Evolutionary conservation across 2,888 invertebrate genomes (phyloP).

Genomic region (Drosophila peninsularis): DNA sequence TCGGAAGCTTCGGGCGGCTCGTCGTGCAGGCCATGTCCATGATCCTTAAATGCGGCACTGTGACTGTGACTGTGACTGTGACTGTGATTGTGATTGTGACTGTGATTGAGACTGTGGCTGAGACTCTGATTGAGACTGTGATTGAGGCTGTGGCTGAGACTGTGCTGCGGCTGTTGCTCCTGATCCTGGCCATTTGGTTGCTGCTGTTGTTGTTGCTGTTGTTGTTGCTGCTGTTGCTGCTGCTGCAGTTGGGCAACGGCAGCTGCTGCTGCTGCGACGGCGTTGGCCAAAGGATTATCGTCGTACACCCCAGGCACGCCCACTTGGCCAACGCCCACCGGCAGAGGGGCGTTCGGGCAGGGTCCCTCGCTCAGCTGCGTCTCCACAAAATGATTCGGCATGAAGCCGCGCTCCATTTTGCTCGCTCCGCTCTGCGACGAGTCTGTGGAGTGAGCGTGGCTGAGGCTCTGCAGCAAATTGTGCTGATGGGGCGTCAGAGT

Average conservation of each 20-base stretch:
- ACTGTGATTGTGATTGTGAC: slow-evolving; percentile 33
- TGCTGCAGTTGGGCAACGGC: slow-evolving; percentile 52
- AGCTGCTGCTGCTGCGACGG: slow-evolving; percentile 65
- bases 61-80: slow-evolving; percentile 42
- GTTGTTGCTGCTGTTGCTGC: slow-evolving; percentile 57
- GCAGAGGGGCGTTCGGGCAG: slow-evolving; percentile 24
- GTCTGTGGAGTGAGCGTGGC: slow-evolving; percentile 78
- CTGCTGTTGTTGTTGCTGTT: slow-evolving; percentile 41
- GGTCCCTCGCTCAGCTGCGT: slow-evolving; percentile 80
- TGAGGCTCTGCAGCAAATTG: slow-evolving; percentile 73
- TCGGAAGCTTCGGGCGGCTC: slow-evolving; percentile 55
- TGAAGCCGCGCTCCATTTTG: slow-evolving; percentile 79
- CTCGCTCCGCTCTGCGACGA: slow-evolving; percentile 80
- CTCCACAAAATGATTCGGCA: slow-evolving; percentile 84
- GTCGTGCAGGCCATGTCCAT: slow-evolving; percentile 59
- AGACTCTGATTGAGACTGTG: slow-evolving; percentile 29
- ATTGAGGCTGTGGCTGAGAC: slow-evolving; percentile 22
- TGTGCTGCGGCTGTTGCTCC: slow-evolving; percentile 23
- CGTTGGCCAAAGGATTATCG: slow-evolving; percentile 63
- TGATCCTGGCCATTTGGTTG: slow-evolving; percentile 27
- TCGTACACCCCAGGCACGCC: slow-evolving; percentile 55
- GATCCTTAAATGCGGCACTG: slow-evolving; percentile 47
- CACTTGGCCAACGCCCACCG: slow-evolving; percentile 21
- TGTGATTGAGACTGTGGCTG: slow-evolving; percentile 28
- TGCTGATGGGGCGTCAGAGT: slow-evolving; percentile 73